Evolutionary conservation across 1,140 invertebrate species (phyloP), one percentile per base, ranked within the genome.

Genomic region (Eulimnadia texana): DNA sequence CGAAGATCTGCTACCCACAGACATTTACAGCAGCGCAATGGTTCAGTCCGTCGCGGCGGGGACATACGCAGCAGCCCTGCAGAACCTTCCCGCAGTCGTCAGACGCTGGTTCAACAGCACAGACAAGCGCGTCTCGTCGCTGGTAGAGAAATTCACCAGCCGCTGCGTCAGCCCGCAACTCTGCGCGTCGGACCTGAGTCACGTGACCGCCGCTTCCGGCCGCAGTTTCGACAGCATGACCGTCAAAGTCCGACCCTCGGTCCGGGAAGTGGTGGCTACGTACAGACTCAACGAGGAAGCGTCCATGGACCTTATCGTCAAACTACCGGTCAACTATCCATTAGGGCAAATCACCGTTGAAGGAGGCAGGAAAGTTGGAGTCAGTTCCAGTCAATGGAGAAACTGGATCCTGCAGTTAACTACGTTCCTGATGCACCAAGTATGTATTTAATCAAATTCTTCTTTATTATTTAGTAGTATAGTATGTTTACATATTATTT

Each of bases 341-440:
- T 73, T 93, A 2, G 83, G 82, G 1, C 77, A 79, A 2, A 81
- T 89, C 0, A 79, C 76, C 28, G 83, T 93, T 0, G 78, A 84
- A 49, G 80, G 81, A 64, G 80, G 81, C 47, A 82, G 75, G 72
- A 80, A 72, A 72, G 80, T 74, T 73, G 82, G 70, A 72, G 83
- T 79, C 16, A 71, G 65, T 0, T 71, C 74, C 74, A 65, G 70
- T 67, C 81, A 85, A 68, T 85, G 83, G 76, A 77, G 83, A 61
- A 82, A 84, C 66, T 84, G 86, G 80, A 76, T 89, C 61, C 81
- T 88, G 72, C 87, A 91, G 66, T 73, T 93, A 10, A 85, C 83
- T 25, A 63, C 61, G n/a, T 63, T 63, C 22, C 23, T 60, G 27
- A 52, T 60, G 27, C 50, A 53, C 52, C 61, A 50, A 50, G 62